Base-by-base conservation (phyloP, 2,888 invertebrate genomes). In the Hirtodrosophila confusa region DNA sequence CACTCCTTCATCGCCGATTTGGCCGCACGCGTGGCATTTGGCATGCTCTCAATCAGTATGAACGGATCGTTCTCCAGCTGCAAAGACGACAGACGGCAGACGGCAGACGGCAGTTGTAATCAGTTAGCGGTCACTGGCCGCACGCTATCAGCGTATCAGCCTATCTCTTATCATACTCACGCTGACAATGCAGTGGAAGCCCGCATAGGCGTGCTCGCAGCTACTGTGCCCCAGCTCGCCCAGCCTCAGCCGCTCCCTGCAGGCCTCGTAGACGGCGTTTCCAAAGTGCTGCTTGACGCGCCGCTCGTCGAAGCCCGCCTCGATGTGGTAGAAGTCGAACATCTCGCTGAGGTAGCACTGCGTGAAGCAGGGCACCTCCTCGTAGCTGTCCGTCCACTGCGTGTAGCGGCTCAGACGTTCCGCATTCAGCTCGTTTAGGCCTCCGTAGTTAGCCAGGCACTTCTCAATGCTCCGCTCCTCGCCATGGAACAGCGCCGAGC, bases 31-130 rank as follows among this genome's bases (percentile, higher is more conserved):
- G 86, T 75, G 3, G 79, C 33, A 39, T 82, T 86, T 1, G 75
- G 43, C 79, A 88, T 77, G 33, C 51, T 82, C 39, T 90, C 90
- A 43, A 90, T 90, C 11, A 86, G 10, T 17, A 89, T 78, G 24
- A 90, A 84, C 0, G 90, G 90, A 74, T 90, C 89, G 31, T 84
- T 75, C 48, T 90, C 90, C 44, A 89, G 77, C 90, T 90, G 58
- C 39, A 67, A 39, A 9, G 11, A 27, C 43, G n/a, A n/a, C 17
- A 1, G 17, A 17, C 17, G 17, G 17, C 17, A 1, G 17, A 17
- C 17, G 17, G 17, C 17, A 12, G 0, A 9, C 9, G 4, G 8
- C n/a, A 31, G 31, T 49, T 49, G 17, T 17, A 35, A 80, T 72
- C 66, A 67, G 53, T 40, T 7, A 12, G 41, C 44, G 70, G 68